Percentiles rank a stretch among this genome's conserved stretches.
phyloP scores from a whole-genome alignment of 30 jellyfish, hydroid and myxozoan genomes.

The Hydractinia symbiolongicarpus region DNA sequence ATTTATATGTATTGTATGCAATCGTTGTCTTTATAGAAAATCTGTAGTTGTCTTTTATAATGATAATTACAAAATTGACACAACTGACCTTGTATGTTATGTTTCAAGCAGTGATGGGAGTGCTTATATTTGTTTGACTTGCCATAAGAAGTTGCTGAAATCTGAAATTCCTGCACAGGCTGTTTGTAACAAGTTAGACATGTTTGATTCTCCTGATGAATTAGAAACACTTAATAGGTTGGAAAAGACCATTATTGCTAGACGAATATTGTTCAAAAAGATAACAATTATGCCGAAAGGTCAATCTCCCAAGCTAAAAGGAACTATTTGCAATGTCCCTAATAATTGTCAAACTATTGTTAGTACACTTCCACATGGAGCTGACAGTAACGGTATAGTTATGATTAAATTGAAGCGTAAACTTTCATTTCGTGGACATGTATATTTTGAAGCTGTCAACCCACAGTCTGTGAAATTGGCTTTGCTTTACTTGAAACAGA shows the following conservation, averaged over 20 bases:
- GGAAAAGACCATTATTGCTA: not conserved
- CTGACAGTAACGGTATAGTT: conserved; percentile 20
- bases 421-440: not conserved
- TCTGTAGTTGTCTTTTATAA: conserved; percentile 3
- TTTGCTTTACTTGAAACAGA: conserved; percentile 6
- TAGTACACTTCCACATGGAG: conserved; percentile 1
- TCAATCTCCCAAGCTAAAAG: not conserved
- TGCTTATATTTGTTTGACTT: not conserved
- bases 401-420: conserved; percentile 1
- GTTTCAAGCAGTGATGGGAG: not conserved
- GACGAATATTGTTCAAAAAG: conserved; percentile 7
- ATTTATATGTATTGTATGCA: not conserved
- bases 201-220: not conserved
- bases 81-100: not conserved
- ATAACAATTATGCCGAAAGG: conserved; percentile 30
- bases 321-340: conserved; percentile 27
- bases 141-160: conserved; percentile 1
- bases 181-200: not conserved
- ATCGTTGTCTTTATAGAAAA: not conserved
- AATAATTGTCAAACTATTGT: not conserved
- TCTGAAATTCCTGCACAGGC: not conserved
- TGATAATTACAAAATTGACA: not conserved
- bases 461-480: conserved; percentile 17
- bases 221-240: not conserved
- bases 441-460: not conserved